Evolutionary conservation across 2,888 invertebrate species (phyloP).

Genomic region (Yponomeuta evonymella): DNA sequence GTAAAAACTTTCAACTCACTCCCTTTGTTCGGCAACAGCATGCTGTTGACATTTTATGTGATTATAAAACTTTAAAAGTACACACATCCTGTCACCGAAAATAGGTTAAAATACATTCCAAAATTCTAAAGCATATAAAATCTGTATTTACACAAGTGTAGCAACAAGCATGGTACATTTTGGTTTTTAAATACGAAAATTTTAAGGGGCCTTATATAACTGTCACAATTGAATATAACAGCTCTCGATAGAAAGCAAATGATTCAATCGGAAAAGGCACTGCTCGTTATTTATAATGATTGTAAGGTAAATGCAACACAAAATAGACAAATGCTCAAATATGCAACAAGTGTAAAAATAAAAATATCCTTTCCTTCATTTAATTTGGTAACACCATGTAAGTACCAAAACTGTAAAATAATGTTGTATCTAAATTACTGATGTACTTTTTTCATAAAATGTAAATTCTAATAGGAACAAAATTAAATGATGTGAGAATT

Average conservation of each 20-base stretch:
- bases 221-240: neutral
- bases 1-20: constrained; percentile 40
- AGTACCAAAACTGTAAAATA: neutral
- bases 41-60: neutral
- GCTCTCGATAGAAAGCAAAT: neutral
- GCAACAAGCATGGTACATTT: constrained; percentile 1
- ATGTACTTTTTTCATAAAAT: constrained; percentile 3
- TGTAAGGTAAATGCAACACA: constrained; percentile 3
- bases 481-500: constrained; percentile 2
- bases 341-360: constrained; percentile 2
- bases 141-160: constrained; percentile 52
- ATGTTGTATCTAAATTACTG: neutral
- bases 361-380: neutral
- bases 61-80: neutral
- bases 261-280: constrained; percentile 32
- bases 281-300: constrained; percentile 15
- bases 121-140: constrained; percentile 48
- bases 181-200: neutral
- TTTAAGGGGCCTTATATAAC: neutral
- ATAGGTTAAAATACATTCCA: constrained; percentile 40
- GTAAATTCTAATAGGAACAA: constrained; percentile 15
- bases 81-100: constrained; percentile 15
- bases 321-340: neutral
- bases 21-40: constrained; percentile 22
- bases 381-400: neutral